phyloP scores from a whole-genome alignment of 2,888 invertebrate species.

The Protophormia terraenovae region DNA sequence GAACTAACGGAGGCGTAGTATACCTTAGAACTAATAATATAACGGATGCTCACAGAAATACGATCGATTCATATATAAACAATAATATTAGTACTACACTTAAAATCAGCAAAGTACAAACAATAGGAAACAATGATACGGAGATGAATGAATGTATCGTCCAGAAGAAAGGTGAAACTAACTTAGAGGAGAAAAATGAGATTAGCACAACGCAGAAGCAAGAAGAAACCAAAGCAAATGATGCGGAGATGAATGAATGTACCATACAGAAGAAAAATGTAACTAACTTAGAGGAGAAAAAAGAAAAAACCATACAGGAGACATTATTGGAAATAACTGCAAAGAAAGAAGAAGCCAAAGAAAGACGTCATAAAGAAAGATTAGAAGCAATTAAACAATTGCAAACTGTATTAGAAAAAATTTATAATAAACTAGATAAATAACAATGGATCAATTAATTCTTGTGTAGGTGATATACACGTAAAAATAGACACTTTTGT shows the following conservation, averaged over 20 bases:
- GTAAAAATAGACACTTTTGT: too few species aligned
- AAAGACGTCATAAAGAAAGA: slow-evolving; percentile 41
- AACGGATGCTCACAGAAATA: too few species aligned
- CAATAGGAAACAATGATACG: too few species aligned
- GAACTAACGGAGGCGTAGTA: too few species aligned
- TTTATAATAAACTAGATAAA: neutral
- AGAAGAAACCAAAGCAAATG: neutral
- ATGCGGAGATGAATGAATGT: neutral
- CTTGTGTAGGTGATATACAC: too few species aligned
- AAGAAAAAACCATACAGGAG: neutral
- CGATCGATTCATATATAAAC: too few species aligned
- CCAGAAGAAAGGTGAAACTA: neutral
- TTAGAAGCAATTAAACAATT: slow-evolving; percentile 3
- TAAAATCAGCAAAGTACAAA: too few species aligned
- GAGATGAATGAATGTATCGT: neutral
- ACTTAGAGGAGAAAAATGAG: neutral
- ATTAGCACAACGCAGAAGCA: too few species aligned
- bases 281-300: neutral
- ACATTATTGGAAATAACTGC: slow-evolving; percentile 10
- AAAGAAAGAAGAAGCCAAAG: slow-evolving; percentile 29
- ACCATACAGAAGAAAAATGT: neutral
- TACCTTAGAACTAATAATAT: too few species aligned
- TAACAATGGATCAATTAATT: too few species aligned
- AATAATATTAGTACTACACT: too few species aligned
- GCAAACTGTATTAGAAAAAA: neutral